Evolutionary conservation across 2,888 invertebrate genomes (phyloP), one percentile per base, ranked within the genome.

Genomic region (Cerceris ruficornis): DNA sequence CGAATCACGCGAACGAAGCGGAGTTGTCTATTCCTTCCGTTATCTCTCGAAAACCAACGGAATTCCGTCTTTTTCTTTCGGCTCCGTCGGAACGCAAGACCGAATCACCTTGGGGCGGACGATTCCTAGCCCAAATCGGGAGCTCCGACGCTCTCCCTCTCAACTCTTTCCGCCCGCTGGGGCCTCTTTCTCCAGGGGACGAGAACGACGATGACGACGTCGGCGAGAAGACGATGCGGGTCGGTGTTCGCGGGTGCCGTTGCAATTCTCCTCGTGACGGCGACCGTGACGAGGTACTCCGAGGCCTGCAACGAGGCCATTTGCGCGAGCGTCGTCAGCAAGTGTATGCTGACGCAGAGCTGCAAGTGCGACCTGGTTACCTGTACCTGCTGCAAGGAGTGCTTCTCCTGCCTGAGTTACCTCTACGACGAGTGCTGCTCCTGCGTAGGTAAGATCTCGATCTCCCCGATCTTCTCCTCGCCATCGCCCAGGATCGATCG

Each of bases 341-440:
- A 98, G 93, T 99, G 99, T 92, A 96, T 98, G 95, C 93, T 99
- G 81, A 98, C 98, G 13, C 97, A 98, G 92, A 97, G 98, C 65
- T 99, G 99, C 93, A 98, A 98, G 92, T 99, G 99, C 93, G 98
- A 98, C 92, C 94, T 98, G 88, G 96, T 95, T 89, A 97, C 97
- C 91, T 98, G 98, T 91, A 96, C 97, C n/a, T 98, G 98, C 91
- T 98, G 98, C 93, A 96, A 96, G 89, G 98, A 98, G 91, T 99
- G 99, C 90, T 96, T 96, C 87, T 96, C 95, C 89, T 99, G 99
- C 90, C 94, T 99, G 73, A 96, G 96, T 84, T 96, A 96, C 88
- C 94, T 98, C 65, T 98, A 98, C 92, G 96, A 95, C 83, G 98
- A 98, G 92, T 99, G 99, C 93, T 99, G 99, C 91, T 98, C 98